Percentiles rank a stretch among this genome's conserved stretches.
These are phyloP conservation scores for Solenodon paradoxus DNA, from an alignment of 2,113 vertebrate genomes.

Conservation along the genomic window DNA sequence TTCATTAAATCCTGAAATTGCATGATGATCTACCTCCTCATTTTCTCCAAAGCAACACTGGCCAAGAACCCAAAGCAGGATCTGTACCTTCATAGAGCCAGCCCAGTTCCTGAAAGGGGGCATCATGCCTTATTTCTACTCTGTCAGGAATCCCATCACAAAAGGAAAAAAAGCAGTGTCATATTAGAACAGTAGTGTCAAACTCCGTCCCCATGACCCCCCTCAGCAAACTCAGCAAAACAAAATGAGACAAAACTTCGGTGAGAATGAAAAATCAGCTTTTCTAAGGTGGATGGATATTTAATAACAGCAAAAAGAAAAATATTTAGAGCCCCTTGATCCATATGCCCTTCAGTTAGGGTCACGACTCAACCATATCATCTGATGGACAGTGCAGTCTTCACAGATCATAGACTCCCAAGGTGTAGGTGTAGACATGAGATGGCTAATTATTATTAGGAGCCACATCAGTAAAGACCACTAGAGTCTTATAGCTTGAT, in stretches of 20 bases:
- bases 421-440: background rate
- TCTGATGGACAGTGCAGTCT: background rate
- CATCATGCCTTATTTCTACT: slow-evolving; percentile 82
- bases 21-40: no score
- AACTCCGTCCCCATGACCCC: rapidly evolving
- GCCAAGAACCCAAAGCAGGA: slow-evolving; percentile 86
- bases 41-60: slow-evolving; percentile 84
- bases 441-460: background rate
- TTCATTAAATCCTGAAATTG: rapidly evolving
- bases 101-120: slow-evolving; percentile 97
- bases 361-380: background rate
- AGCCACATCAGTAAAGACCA: background rate
- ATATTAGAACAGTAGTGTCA: background rate
- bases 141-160: no score
- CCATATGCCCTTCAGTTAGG: background rate
- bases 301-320: background rate
- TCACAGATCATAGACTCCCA: background rate
- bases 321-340: background rate
- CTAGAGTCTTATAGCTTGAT: background rate
- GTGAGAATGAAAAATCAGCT: background rate
- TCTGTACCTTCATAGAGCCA: slow-evolving; percentile 91
- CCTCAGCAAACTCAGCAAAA: rapidly evolving
- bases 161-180: background rate
- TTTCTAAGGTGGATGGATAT: background rate
- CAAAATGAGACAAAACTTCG: rapidly evolving